Percentiles rank a stretch among this genome's conserved stretches.
Conservation (phyloP, 2,113 vertebrate genomes). For the Muntiacus reevesi region DNA sequence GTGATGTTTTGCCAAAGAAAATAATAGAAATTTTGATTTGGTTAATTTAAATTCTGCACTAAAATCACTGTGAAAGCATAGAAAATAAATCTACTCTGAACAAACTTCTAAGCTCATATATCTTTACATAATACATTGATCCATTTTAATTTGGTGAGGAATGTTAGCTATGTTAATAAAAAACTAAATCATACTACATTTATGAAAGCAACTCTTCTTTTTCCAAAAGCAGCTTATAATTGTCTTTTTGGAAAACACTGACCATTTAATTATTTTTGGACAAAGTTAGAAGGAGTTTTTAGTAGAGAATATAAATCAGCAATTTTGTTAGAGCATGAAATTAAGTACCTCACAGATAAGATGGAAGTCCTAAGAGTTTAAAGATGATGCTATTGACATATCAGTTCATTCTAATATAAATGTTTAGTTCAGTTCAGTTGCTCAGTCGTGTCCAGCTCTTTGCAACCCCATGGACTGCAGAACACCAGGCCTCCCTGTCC, state of each 20-base stretch:
- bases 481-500: not conserved
- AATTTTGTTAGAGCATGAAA: conserved; percentile 79
- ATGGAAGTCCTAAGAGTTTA: conserved; percentile 6
- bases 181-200: conserved; percentile 41
- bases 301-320: conserved; percentile 73
- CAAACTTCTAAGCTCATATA: conserved; percentile 27
- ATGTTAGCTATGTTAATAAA: conserved; percentile 49
- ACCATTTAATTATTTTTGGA: conserved; percentile 69
- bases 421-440: not conserved
- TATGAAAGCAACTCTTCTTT: conserved; percentile 33
- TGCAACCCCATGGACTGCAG: not conserved
- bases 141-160: conserved; percentile 52
- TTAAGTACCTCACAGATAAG: conserved; percentile 68
- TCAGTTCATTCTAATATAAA: conserved; percentile 38
- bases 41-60: conserved; percentile 46
- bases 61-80: not conserved
- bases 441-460: not conserved
- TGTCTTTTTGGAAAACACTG: conserved; percentile 64
- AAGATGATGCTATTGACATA: conserved; percentile 49
- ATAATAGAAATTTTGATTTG: not conserved
- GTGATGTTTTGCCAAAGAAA: not conserved
- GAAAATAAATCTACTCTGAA: conserved; percentile 13
- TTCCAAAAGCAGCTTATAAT: conserved; percentile 52
- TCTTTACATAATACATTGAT: not conserved
- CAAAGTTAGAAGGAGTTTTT: conserved; percentile 71